A percentile compares a stretch with the other conserved stretches of the same genome.
These are phyloP conservation scores for Monodelphis domestica DNA, from an alignment of 2,797 vertebrate genomes.

Conservation along the genomic window DNA sequence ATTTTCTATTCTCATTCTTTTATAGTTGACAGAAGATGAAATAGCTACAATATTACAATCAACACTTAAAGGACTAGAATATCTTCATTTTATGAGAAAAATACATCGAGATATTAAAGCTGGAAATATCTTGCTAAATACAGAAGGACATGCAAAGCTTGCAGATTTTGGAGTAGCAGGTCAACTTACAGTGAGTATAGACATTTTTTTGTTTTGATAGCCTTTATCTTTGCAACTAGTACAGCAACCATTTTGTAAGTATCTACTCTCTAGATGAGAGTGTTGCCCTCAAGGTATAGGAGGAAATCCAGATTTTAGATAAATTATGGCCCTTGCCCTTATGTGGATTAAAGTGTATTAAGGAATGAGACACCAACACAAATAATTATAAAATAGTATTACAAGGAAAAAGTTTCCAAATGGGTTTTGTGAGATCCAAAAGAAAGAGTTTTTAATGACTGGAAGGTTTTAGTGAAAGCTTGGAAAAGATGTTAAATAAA, in stretches of 20 bases:
- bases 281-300: neutral
- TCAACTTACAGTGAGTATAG: slow-evolving; percentile 93
- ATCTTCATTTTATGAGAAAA: slow-evolving; percentile 99
- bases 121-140: slow-evolving; percentile 95
- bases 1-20: slow-evolving; percentile 62
- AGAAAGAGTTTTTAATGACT: neutral
- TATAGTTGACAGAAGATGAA: slow-evolving; percentile 94
- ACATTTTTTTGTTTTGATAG: neutral
- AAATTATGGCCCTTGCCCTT: neutral
- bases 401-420: neutral
- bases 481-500: neutral
- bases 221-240: neutral
- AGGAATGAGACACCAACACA: neutral
- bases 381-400: neutral
- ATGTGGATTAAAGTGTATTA: neutral
- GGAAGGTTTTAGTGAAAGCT: neutral
- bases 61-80: slow-evolving; percentile 95
- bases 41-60: slow-evolving; percentile 93
- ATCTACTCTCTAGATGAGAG: neutral
- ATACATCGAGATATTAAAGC: slow-evolving; percentile 98
- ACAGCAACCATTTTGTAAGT: neutral
- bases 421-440: neutral
- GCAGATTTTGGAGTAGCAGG: slow-evolving; percentile 98
- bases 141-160: slow-evolving; percentile 95
- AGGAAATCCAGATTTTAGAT: neutral